Percentiles rank a stretch among this genome's conserved stretches.
These are phyloP conservation scores for Lasioglossum zephyrum DNA, from an alignment of 2,888 invertebrate species.

Conservation along the genomic window DNA sequence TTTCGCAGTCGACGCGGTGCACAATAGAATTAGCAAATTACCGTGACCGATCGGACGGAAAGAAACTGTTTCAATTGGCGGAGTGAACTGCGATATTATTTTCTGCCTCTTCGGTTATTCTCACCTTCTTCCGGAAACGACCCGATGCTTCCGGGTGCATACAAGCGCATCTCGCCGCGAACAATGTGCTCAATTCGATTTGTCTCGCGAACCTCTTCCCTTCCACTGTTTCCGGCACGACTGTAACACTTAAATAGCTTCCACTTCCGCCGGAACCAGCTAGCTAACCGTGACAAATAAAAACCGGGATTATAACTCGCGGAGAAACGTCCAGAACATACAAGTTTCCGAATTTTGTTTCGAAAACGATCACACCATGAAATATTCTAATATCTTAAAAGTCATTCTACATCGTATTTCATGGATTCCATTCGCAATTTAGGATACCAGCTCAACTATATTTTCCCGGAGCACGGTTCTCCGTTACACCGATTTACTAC, in stretches of 20 bases:
- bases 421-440: neutral
- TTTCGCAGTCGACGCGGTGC: slow-evolving; percentile 8
- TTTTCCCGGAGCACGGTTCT: neutral
- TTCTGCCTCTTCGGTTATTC: slow-evolving; percentile 26
- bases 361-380: neutral
- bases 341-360: neutral
- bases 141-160: slow-evolving; percentile 54
- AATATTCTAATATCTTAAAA: neutral
- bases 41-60: neutral
- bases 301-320: slow-evolving; percentile 30
- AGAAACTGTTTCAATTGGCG: neutral
- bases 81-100: neutral
- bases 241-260: slow-evolving; percentile 69
- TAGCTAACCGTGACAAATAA: slow-evolving; percentile 66
- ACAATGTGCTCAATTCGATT: slow-evolving; percentile 67
- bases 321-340: neutral
- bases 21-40: slow-evolving; percentile 34
- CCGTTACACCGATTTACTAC: slow-evolving; percentile 51
- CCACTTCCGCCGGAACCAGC: slow-evolving; percentile 75
- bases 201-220: slow-evolving; percentile 57
- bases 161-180: slow-evolving; percentile 64
- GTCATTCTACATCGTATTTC: neutral
- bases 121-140: slow-evolving; percentile 65
- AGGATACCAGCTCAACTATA: neutral
- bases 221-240: slow-evolving; percentile 67